These are phyloP conservation scores for Corynorhinus townsendii DNA, from an alignment of 2,113 vertebrate species.

Conservation along the genomic window DNA sequence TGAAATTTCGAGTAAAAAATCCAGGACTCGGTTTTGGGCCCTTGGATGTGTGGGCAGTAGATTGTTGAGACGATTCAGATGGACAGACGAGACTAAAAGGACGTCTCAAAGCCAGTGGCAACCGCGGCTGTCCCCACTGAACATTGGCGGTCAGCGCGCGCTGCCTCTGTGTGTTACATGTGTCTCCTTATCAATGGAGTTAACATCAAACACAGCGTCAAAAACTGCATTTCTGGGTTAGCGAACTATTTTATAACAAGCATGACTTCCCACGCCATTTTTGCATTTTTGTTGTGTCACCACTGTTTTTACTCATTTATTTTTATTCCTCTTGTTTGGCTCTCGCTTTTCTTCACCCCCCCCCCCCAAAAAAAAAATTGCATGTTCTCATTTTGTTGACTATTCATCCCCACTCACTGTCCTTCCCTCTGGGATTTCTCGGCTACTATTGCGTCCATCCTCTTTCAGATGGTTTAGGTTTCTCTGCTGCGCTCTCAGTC, in stretches of 20 bases:
- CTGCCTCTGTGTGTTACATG: not conserved
- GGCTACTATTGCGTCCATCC: not conserved
- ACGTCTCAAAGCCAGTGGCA: not conserved
- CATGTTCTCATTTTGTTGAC: not conserved
- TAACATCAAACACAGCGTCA: no score
- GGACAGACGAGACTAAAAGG: not conserved
- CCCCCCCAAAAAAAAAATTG: not conserved
- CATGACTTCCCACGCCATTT: not conserved
- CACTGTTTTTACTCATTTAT: not conserved
- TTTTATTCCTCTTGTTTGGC: not conserved
- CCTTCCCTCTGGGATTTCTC: not conserved
- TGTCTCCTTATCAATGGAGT: fast-evolving
- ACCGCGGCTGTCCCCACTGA: fast-evolving
- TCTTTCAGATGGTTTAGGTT: not conserved
- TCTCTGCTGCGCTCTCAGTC: not conserved
- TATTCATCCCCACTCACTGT: not conserved
- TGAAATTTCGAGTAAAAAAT: not conserved
- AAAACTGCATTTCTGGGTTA: not conserved
- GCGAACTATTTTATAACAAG: not conserved
- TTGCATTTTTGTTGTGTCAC: not conserved
- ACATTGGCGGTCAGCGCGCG: fast-evolving
- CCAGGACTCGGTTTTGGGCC: not conserved
- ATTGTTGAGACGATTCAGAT: not conserved
- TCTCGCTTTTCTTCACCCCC: not conserved
- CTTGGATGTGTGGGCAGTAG: not conserved